phyloP scores from a whole-genome alignment of 2,888 invertebrate genomes.

The Cataglyphis cursor region DNA sequence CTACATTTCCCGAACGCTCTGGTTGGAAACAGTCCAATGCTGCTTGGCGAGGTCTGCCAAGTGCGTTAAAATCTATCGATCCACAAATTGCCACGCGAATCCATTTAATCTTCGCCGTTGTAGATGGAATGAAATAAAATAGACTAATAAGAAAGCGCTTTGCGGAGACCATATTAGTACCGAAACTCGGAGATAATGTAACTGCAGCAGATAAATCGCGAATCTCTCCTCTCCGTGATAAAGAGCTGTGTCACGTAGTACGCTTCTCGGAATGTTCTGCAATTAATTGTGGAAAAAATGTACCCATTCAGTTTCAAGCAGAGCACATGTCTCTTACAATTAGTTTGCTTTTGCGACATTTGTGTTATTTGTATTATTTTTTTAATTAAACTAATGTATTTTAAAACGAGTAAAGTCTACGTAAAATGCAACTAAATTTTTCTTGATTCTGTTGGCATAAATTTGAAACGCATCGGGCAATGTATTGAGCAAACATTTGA shows the following conservation, averaged over 20 bases:
- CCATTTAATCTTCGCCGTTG: conserved; percentile 68
- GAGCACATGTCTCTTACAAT: background rate
- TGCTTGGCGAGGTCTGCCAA: conserved; percentile 69
- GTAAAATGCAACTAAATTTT: background rate
- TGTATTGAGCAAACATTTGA: conserved; percentile 22
- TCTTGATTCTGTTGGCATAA: background rate
- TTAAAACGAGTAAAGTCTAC: background rate
- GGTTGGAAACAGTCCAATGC: conserved; percentile 73
- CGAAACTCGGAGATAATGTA: conserved; percentile 36
- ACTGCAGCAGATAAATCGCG: background rate
- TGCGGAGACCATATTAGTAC: conserved; percentile 42
- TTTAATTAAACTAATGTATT: background rate
- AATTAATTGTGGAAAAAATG: conserved; percentile 1
- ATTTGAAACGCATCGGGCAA: background rate
- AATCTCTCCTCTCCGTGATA: background rate
- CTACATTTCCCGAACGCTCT: conserved; percentile 61
- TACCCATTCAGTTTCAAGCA: background rate
- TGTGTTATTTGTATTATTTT: background rate
- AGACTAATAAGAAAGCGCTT: conserved; percentile 47
- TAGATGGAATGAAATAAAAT: conserved; percentile 62
- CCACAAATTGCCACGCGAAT: conserved; percentile 72
- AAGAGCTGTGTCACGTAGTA: background rate
- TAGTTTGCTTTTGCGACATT: background rate
- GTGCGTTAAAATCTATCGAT: conserved; percentile 77
- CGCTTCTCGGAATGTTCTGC: background rate